A percentile compares a stretch with the other conserved stretches of the same genome.
phyloP scores from a whole-genome alignment of 64 coral and sea anemone species.

The Porites lutea region DNA sequence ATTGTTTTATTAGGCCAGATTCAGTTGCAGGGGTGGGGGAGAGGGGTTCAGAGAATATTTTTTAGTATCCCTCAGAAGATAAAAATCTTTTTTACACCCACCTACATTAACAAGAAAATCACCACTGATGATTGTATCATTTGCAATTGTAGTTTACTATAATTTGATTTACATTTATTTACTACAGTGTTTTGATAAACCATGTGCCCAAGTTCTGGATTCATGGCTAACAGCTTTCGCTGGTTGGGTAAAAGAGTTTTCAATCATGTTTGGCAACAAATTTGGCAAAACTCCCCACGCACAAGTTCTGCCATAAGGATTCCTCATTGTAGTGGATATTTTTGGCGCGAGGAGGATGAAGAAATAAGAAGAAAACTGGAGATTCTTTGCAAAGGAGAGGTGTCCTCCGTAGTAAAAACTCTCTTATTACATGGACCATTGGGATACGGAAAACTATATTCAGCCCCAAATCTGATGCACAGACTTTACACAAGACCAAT shows the following conservation, averaged over 20 bases:
- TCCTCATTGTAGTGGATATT: background rate
- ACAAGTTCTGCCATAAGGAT: background rate
- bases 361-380: background rate
- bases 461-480: background rate
- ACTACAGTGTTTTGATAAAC: too few relatives aligned
- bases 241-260: background rate
- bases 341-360: background rate
- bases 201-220: background rate
- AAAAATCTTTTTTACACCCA: too few relatives aligned
- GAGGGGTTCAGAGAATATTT: too few relatives aligned
- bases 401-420: background rate
- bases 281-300: background rate
- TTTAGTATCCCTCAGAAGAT: too few relatives aligned
- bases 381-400: background rate
- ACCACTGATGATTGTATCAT: too few relatives aligned
- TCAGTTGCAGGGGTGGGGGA: too few relatives aligned
- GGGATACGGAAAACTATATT: background rate
- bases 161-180: too few relatives aligned
- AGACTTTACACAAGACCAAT: background rate
- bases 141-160: too few relatives aligned
- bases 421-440: background rate
- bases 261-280: too few relatives aligned
- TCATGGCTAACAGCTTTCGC: too few relatives aligned
- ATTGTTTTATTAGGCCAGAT: too few relatives aligned
- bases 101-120: too few relatives aligned